Evolutionary conservation across 2,888 invertebrate genomes (phyloP), one percentile per base, ranked within the genome.

Genomic region (Aspidapion aeneum): DNA sequence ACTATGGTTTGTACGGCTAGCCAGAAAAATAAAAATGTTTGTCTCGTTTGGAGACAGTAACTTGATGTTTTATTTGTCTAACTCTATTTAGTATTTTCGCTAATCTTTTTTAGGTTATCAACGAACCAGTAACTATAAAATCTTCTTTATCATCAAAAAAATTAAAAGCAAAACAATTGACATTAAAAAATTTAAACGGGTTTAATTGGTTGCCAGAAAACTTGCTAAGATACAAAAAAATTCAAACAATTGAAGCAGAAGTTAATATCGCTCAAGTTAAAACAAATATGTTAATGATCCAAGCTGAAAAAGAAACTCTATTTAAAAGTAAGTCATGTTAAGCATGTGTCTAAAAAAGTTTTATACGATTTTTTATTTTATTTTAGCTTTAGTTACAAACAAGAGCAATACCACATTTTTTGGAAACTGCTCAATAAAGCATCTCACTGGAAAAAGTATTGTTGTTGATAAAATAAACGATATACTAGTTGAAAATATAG

Each of bases 231-330:
- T 73, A 74, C 57, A 60, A 69, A 16, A 68, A 70, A 68, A 63
- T 68, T 9, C 77, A 78, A 71, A 73, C 65, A 2, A 71, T 78
- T 35, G 70, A 65, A 19, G 75, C 75, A n/a, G 64, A 60, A 17
- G 70, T 72, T 16, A 68, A 58, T 62, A 61, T 71, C 5, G 65
- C 69, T 20, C 62, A 65, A 18, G 20, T 77, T 12, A 63, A 57
- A 16, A 66, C 68, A 3, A 64, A 67, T 19, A 61, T 68, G 58
- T 57, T 75, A 19, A 56, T 7, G 1, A n/a, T 68, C 62, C 68
- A 70, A 21, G 64, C 69, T 17, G 54, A 61, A 18, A 57, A 69
- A 58, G 66, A 69, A 49, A 58, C 63, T 18, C 21, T 71, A 21
- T 72, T 74, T 20, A 68, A 73, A 64, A 70, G 74, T 75, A 70